Percentiles rank a stretch among this genome's conserved stretches.
phyloP scores from a whole-genome alignment of 2,797 vertebrate species.

The Botia almorhae region DNA sequence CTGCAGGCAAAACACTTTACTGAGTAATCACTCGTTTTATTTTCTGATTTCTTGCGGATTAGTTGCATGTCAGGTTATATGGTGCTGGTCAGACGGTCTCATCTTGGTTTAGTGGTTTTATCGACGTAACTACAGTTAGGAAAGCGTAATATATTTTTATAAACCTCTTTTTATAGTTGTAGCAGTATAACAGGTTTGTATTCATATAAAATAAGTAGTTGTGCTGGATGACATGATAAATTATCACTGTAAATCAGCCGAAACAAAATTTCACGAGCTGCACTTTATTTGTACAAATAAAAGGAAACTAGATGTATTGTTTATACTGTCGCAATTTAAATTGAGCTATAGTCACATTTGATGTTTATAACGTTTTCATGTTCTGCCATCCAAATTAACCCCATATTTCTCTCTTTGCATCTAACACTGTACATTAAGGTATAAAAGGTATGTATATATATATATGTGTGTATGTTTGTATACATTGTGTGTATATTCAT shows the following conservation, averaged over 20 bases:
- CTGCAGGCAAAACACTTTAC: constrained; percentile 46
- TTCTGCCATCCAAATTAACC: neutral
- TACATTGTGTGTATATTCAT: too few relatives aligned
- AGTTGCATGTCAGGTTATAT: neutral
- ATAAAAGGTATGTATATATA: too few relatives aligned
- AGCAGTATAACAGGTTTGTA: neutral
- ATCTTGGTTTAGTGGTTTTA: neutral
- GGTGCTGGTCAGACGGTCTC: constrained; percentile 25
- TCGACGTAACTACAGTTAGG: neutral
- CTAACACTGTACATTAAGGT: neutral
- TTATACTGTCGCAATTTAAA: neutral
- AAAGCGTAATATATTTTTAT: neutral
- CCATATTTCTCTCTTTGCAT: neutral
- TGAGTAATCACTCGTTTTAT: constrained; percentile 32
- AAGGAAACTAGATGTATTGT: too few relatives aligned
- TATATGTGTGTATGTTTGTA: too few relatives aligned
- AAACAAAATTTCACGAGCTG: neutral
- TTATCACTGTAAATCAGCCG: neutral
- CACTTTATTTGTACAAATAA: too few relatives aligned
- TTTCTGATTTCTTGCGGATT: constrained; percentile 48
- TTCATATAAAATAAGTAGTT: neutral
- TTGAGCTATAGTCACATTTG: neutral
- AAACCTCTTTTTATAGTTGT: neutral
- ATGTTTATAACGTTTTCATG: neutral
- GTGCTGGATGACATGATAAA: constrained; percentile 1